Evolutionary conservation across 2,888 invertebrate genomes (phyloP), one percentile per base, ranked within the genome.

Genomic region (Perizoma flavofasciatum): DNA sequence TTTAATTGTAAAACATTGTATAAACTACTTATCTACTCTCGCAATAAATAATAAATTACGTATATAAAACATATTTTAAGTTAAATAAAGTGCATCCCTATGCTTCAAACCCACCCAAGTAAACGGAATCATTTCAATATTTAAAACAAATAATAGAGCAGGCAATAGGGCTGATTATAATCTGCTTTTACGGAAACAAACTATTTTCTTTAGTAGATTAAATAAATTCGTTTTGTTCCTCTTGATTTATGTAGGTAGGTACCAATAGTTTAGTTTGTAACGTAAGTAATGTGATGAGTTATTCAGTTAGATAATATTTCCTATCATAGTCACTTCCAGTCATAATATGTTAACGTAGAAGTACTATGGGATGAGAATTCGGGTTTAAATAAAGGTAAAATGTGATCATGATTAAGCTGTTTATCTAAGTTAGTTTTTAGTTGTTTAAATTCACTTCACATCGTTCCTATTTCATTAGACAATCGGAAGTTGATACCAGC

Each of bases 321-420:
- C 80, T 86, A 85, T 86, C 82, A 81, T 92, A 92, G 92, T 92
- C 92, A 91, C 90, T 90, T 90, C 86, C 87, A 92, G 92, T 92
- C 92, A 92, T 91, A 91, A 91, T 92, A 91, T 87, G 86, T 89
- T 86, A 88, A 81, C 79, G 77, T 86, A 88, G 85, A 83, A 79
- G 85, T 88, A 87, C 86, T 78, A 73, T 75, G 75, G 72, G 73
- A 82, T 77, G 79, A 77, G 81, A 81, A 77, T 75, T 79, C 77
- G 74, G 74, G 73, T 69, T 69, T 81, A 78, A 78, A 78, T 71
- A 74, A 78, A 81, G 55, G 82, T 81, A 83, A 81, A 82, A 82
- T 88, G 88, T 89, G 90, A 89, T 89, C 79, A 78, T 76, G 78
- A 72, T 75, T 84, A 83, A 81, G 81, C 77, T 69, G 72, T 73